Evolutionary conservation across 2,888 invertebrate species (phyloP), one percentile per base, ranked within the genome.

Genomic region (Monochamus alternatus): DNA sequence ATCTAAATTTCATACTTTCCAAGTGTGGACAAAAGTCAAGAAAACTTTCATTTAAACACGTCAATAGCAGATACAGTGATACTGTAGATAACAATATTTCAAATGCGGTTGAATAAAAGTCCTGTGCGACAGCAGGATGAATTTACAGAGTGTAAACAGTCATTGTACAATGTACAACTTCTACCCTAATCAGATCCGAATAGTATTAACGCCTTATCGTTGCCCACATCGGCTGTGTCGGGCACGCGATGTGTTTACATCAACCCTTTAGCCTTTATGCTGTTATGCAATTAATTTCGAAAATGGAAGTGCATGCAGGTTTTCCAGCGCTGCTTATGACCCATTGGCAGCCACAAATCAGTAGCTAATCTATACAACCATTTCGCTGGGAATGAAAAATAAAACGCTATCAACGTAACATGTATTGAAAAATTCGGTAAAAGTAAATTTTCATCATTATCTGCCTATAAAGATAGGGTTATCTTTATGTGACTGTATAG

Each of bases 181-280:
- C 71, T 14, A 79, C 83, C 82, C 82, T 85, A 84, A 84, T 84
- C 83, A 79, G 84, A 84, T 84, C 84, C 83, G 79, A 79, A 80
- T 83, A 82, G 82, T 83, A 82, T 84, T 81, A 82, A 84, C 78
- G 78, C 80, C 80, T 83, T 84, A 84, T 84, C 83, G 75, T 66
- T 67, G 69, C 74, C 81, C 78, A 62, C 79, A 82, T 83, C 82
- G 73, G 80, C 78, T 74, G 67, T 74, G 73, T 68, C 69, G 65
- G 63, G 80, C 82, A 82, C 81, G 82, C 81, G 67, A 82, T 78
- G 78, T 78, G 80, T 81, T 81, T 80, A 77, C 78, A 78, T 72
- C 74, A 82, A 82, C 81, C 81, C 81, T 81, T 81, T 82, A 79
- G 79, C 80, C 81, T 81, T 81, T 82, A 80, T 80, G 80, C 70